Percentiles rank a stretch among this genome's conserved stretches.
Conservation (phyloP, 2,888 invertebrate species). For the Zootermopsis nevadensis region DNA sequence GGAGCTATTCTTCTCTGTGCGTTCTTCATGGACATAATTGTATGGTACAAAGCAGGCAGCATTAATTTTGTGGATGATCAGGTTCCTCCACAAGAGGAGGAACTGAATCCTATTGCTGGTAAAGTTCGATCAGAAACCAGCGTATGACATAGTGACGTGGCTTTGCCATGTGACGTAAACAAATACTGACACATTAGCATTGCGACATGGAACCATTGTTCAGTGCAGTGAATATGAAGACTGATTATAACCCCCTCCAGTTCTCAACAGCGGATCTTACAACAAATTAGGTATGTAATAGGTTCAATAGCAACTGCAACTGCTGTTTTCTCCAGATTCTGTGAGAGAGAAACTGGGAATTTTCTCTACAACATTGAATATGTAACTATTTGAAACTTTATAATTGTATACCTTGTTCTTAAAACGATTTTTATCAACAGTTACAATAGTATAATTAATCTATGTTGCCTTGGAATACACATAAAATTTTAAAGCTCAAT, state of each 20-base stretch:
- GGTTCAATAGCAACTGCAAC: neutral
- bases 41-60: slow-evolving; percentile 89
- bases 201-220: neutral
- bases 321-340: neutral
- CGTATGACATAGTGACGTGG: slow-evolving; percentile 54
- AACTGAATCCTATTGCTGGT: slow-evolving; percentile 63
- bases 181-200: neutral
- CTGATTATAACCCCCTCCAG: slow-evolving; percentile 5
- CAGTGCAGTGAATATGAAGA: slow-evolving; percentile 14
- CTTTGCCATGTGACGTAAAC: neutral
- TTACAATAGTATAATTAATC: neutral
- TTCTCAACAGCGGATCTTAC: neutral
- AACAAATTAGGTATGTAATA: neutral
- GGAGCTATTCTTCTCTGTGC: slow-evolving; percentile 87
- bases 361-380: neutral
- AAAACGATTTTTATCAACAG: neutral
- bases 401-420: neutral
- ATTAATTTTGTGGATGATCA: slow-evolving; percentile 76
- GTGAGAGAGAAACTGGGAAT: neutral
- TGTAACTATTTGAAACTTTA: neutral
- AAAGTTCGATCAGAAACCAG: slow-evolving; percentile 59
- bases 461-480: neutral
- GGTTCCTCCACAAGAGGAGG: slow-evolving; percentile 62
- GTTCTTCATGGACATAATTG: slow-evolving; percentile 88
- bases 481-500: slow-evolving; percentile 21